Percentiles rank a stretch among this genome's conserved stretches.
Evolutionary conservation across 2,797 vertebrate genomes (phyloP).

Genomic region (Perdix hodgsoniae): DNA sequence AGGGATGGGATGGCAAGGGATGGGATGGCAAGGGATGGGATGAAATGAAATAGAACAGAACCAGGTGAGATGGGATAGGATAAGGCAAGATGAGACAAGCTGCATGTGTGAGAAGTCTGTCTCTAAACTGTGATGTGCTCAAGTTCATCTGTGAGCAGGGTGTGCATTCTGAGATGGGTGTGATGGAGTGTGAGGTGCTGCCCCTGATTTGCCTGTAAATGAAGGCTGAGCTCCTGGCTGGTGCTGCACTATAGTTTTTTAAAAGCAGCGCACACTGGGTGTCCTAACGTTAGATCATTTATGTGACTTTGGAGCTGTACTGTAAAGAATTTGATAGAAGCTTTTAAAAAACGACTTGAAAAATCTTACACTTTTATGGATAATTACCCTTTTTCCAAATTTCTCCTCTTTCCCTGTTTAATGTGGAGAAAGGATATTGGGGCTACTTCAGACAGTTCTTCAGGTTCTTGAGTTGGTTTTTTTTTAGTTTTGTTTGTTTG

Average conservation of each 20-base stretch:
- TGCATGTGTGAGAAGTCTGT: accelerated
- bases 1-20: too few species aligned
- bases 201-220: accelerated
- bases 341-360: background rate
- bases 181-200: accelerated
- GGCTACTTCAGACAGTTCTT: background rate
- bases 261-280: accelerated
- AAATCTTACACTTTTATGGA: background rate
- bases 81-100: background rate
- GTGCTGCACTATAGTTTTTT: accelerated
- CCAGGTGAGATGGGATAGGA: background rate
- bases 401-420: background rate
- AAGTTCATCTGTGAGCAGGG: background rate
- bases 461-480: background rate
- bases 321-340: accelerated
- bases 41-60: background rate
- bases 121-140: background rate
- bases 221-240: background rate
- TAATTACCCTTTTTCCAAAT: background rate
- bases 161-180: accelerated
- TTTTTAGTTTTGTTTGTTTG: too few species aligned
- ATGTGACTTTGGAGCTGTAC: background rate
- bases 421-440: background rate
- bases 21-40: background rate
- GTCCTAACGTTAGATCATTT: too few species aligned